Percentiles rank a stretch among this genome's conserved stretches.
phyloP scores from a whole-genome alignment of 2,113 vertebrate species.

The Clupea harengus region DNA sequence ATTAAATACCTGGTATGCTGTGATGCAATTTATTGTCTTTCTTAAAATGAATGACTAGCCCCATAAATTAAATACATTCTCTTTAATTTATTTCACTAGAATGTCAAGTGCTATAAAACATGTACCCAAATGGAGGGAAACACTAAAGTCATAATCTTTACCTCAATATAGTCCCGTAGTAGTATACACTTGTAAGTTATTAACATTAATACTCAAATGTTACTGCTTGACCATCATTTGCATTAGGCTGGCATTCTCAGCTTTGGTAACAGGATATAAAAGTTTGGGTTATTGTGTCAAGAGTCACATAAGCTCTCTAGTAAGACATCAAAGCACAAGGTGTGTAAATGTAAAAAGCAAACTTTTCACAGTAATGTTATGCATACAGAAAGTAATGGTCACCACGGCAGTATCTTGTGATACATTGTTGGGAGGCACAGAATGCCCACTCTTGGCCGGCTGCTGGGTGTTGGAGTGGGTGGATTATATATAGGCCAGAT shows the following conservation, averaged over 20 bases:
- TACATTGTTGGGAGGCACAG: slow-evolving; percentile 53
- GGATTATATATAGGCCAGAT: slow-evolving; percentile 65
- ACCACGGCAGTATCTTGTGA: slow-evolving; percentile 54
- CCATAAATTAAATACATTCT: background rate
- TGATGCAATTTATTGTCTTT: background rate
- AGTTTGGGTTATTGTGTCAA: background rate
- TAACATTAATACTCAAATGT: too few relatives aligned
- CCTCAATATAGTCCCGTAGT: background rate
- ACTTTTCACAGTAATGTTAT: background rate
- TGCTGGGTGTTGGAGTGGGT: slow-evolving; percentile 26
- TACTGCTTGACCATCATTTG: too few relatives aligned
- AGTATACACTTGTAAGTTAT: too few relatives aligned
- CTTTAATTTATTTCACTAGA: background rate
- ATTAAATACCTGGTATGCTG: background rate
- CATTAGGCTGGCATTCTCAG: too few relatives aligned
- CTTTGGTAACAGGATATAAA: too few relatives aligned
- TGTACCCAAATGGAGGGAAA: background rate
- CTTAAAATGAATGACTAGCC: background rate
- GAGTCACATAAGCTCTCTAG: background rate
- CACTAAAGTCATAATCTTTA: background rate
- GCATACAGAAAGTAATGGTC: slow-evolving; percentile 27
- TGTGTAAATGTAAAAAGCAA: background rate
- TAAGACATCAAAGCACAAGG: background rate
- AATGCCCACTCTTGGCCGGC: slow-evolving; percentile 50
- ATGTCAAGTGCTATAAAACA: background rate